Evolutionary conservation across 2,797 vertebrate genomes (phyloP), one percentile per base, ranked within the genome.

Genomic region (Synaphobranchus kaupii): DNA sequence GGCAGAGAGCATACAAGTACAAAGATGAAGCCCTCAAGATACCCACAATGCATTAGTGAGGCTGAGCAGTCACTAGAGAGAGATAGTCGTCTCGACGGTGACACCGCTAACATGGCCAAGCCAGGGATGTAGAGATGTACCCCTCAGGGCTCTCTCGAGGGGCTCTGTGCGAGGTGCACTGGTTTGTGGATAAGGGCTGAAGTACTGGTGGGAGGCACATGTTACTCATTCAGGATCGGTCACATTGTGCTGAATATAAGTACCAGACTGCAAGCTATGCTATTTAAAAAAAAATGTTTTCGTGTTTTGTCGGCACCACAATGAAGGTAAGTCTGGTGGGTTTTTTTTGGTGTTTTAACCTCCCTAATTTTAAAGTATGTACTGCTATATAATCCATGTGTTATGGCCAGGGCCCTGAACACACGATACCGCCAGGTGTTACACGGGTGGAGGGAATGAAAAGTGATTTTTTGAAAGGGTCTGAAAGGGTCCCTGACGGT

Each of bases 21-120:
- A 63, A 47, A 87, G 87, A 54, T 22, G 3, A 39, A 34, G 12
- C 34, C 15, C 34, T 56, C 54, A 13, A 66, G 60, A 60, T 85
- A 85, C 56, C 56, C 84, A 85, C 31, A 68, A 85, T 85, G 58
- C 56, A 85, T 15, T 66, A 22, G 58, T 12, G 17, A 63, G 56
- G 31, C 34, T 9, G 47, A 84, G 15, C 22, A 8, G 31, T 50
- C n/a, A 39, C 76, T 25, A 25, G 39, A 17, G 39, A 17, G 76
- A 80, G 22, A 80, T 44, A 47, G 17, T 25, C 8, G 17, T 47
- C 28, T 22, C 17, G 0, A 81, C 2, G 34, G 4, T 68, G 25
- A 31, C 0, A 31, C n/a, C n/a, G n/a, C n/a, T 83, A 25, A 17
- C 25, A 56, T 52, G 54, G 48, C 12, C 82, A 54, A 54, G 9